Conservation (phyloP, 1,140 invertebrate species). For the Heliothis subflexa region DNA sequence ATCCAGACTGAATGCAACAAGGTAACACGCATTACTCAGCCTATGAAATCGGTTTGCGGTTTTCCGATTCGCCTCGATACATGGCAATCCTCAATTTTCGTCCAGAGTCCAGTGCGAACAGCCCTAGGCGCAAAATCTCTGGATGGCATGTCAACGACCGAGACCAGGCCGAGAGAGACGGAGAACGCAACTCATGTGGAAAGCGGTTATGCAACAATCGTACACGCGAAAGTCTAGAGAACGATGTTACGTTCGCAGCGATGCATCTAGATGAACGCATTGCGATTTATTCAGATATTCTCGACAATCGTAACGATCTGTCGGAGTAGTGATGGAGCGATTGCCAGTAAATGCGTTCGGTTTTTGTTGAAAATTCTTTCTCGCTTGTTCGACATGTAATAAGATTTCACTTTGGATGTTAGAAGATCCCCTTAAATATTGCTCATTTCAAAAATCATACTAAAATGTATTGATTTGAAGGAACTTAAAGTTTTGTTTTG, state of each 20-base stretch:
- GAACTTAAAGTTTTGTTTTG: no score
- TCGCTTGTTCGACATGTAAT: neutral
- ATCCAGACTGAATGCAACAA: neutral
- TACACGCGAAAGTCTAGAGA: slow-evolving; percentile 75
- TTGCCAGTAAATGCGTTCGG: neutral
- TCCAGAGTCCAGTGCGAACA: slow-evolving; percentile 22
- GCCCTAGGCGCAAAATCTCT: slow-evolving; percentile 53
- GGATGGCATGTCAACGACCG: slow-evolving; percentile 73
- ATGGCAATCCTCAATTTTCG: slow-evolving; percentile 34
- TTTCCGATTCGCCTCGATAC: slow-evolving; percentile 1
- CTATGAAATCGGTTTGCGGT: slow-evolving; percentile 12
- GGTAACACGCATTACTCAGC: neutral
- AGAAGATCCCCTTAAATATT: no score
- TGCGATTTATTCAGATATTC: slow-evolving; percentile 47
- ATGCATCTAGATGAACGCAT: slow-evolving; percentile 51
- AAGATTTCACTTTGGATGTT: no score
- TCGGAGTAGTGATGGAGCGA: slow-evolving; percentile 8
- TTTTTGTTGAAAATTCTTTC: slow-evolving; percentile 2
- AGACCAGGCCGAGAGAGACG: slow-evolving; percentile 66
- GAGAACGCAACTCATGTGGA: slow-evolving; percentile 75
- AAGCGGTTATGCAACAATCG: slow-evolving; percentile 80
- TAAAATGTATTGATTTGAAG: no score
- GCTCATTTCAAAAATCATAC: no score
- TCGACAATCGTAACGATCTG: slow-evolving; percentile 35
- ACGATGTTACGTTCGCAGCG: slow-evolving; percentile 50